Evolutionary conservation across 2,888 invertebrate species (phyloP).

Genomic region (Athalia circularis): DNA sequence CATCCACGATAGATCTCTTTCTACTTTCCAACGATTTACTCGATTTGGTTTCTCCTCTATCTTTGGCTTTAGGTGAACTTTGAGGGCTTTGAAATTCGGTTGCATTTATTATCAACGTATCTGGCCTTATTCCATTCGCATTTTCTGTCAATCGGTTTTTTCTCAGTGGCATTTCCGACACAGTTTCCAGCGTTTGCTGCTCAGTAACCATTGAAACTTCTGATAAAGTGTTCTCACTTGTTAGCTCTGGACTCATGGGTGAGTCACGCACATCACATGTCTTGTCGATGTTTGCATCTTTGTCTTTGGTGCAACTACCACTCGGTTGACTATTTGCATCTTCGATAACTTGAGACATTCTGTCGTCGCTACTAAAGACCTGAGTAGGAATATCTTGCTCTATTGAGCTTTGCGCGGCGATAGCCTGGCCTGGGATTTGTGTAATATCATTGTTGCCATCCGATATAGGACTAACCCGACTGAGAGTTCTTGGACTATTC

Average conservation of each 20-base stretch:
- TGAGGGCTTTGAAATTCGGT: neutral
- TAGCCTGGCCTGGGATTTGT: conserved; percentile 53
- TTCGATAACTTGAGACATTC: neutral
- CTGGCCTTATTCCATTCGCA: neutral
- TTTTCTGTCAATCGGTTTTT: neutral
- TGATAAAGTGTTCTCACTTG: too few relatives aligned
- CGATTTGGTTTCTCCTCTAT: neutral
- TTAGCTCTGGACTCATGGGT: too few relatives aligned
- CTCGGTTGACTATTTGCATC: neutral
- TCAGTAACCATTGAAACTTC: too few relatives aligned
- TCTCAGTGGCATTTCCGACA: too few relatives aligned
- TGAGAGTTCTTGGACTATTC: neutral
- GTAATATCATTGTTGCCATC: conserved; percentile 51
- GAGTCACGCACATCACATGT: neutral
- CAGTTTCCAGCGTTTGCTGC: too few relatives aligned
- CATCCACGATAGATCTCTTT: conserved; percentile 22
- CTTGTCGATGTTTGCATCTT: neutral
- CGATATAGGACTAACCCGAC: neutral
- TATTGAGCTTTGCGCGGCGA: conserved; percentile 43
- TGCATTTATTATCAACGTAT: conserved; percentile 12
- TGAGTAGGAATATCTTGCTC: neutral
- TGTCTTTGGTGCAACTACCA: neutral
- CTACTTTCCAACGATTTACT: conserved; percentile 10
- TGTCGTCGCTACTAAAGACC: neutral
- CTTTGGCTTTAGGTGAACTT: neutral